Conservation (phyloP, 1,140 invertebrate species). For the Eueides isabella region DNA sequence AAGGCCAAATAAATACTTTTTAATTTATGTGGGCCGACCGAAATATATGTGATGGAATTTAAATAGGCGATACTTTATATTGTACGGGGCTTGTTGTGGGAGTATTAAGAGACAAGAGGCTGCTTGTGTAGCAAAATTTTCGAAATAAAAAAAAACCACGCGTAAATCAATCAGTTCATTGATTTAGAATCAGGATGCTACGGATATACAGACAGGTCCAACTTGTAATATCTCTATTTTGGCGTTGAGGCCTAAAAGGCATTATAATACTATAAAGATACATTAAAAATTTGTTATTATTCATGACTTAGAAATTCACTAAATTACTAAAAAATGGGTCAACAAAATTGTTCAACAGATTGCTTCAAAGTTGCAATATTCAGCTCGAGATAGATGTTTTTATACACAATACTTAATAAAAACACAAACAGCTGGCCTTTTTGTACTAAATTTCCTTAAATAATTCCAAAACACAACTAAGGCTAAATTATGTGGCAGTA, state of each 20-base stretch:
- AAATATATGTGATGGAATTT: not conserved
- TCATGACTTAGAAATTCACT: too few species aligned
- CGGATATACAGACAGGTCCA: too few species aligned
- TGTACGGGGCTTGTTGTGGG: not conserved
- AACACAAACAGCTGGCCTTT: not conserved
- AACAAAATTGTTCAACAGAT: not conserved
- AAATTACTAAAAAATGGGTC: not conserved
- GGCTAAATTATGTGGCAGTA: not conserved
- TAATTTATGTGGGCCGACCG: not conserved
- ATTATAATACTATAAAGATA: too few species aligned
- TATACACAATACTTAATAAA: not conserved
- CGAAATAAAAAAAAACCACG: too few species aligned
- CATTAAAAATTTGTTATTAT: too few species aligned
- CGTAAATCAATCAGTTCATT: too few species aligned
- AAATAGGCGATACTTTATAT: not conserved
- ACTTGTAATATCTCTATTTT: too few species aligned
- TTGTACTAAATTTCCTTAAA: not conserved
- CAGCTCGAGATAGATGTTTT: not conserved
- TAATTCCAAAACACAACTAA: not conserved
- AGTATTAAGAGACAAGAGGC: too few species aligned
- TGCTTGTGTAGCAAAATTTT: too few species aligned
- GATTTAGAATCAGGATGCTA: too few species aligned
- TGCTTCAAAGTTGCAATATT: not conserved
- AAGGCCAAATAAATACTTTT: not conserved
- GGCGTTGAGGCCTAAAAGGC: too few species aligned